Conservation (phyloP, 2,113 vertebrate species). For the Oreochromis niloticus region DNA sequence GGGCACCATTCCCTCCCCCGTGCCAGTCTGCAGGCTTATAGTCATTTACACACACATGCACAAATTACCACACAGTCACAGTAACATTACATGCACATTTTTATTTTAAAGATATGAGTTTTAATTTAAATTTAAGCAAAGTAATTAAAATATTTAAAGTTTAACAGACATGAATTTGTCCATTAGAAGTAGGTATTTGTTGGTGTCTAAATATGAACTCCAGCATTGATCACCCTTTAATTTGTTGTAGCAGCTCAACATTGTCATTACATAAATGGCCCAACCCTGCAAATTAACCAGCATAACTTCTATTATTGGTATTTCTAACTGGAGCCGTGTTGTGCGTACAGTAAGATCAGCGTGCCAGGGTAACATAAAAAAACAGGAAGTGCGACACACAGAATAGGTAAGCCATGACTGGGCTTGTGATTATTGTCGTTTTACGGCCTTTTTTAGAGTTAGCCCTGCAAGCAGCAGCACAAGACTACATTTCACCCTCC, state of each 20-base stretch:
- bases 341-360: background rate
- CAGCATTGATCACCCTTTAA: background rate
- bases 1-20: slow-evolving; percentile 17
- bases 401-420: slow-evolving; percentile 42
- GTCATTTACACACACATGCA: background rate
- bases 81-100: background rate
- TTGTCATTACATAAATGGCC: background rate
- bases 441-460: slow-evolving; percentile 32
- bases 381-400: background rate
- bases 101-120: background rate
- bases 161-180: background rate
- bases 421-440: slow-evolving; percentile 8
- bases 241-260: background rate
- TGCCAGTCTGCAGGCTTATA: background rate
- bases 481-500: slow-evolving; percentile 40
- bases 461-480: slow-evolving; percentile 30
- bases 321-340: background rate
- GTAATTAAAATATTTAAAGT: background rate
- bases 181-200: background rate
- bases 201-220: background rate
- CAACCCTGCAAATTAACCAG: background rate
- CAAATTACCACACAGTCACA: background rate
- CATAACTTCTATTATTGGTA: background rate
- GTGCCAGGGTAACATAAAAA: background rate
- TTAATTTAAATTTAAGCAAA: background rate